phyloP scores from a whole-genome alignment of 2,113 vertebrate genomes.

The Martes martes region DNA sequence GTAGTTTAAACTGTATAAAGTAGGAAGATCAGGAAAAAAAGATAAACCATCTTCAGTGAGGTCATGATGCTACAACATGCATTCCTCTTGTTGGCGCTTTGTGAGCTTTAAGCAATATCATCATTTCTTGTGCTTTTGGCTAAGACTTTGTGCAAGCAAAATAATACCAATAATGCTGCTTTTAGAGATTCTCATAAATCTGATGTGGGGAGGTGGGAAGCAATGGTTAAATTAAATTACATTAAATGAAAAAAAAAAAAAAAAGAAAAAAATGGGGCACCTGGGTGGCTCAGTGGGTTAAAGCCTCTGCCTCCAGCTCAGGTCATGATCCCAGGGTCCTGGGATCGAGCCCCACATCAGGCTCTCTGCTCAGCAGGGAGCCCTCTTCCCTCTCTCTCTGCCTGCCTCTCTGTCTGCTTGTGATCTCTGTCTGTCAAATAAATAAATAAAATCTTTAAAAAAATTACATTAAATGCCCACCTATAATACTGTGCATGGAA shows the following conservation, averaged over 20 bases:
- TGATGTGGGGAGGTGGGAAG: not conserved
- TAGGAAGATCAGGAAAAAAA: not conserved
- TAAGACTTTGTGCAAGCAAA: constrained; percentile 5
- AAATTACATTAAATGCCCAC: constrained; percentile 25
- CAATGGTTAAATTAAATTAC: constrained; percentile 24
- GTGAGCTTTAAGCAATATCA: constrained; percentile 15
- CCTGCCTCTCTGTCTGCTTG: no score
- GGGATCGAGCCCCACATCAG: no score
- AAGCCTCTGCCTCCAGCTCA: no score
- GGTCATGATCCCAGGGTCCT: no score
- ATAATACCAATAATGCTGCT: constrained; percentile 16
- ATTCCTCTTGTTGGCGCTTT: not conserved
- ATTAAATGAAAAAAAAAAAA: not conserved
- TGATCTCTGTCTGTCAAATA: no score
- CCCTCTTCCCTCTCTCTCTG: no score
- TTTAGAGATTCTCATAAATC: constrained; percentile 11
- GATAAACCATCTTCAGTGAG: not conserved
- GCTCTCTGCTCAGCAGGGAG: no score
- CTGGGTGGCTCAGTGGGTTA: no score
- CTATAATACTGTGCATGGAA: not conserved
- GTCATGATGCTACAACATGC: not conserved
- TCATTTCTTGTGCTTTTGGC: not conserved
- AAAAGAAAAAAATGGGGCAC: no score
- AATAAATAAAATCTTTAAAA: no score
- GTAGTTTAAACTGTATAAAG: not conserved